Conservation (phyloP, 2,113 vertebrate genomes). For the Etia nguti region DNA sequence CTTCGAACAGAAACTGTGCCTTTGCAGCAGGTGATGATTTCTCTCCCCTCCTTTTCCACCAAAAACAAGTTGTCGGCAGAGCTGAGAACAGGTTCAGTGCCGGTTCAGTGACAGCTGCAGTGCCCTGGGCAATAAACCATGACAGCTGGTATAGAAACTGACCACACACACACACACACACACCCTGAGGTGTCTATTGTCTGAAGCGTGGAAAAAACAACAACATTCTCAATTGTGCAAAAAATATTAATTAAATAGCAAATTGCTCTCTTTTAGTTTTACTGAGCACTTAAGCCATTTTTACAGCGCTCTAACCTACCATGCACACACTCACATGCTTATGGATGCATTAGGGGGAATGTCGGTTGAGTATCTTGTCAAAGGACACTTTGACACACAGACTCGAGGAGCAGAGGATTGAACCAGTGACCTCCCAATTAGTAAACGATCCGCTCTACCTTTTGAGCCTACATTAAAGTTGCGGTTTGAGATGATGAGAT, state of each 20-base stretch:
- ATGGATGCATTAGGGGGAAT: neutral
- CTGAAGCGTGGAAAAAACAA: neutral
- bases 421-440: neutral
- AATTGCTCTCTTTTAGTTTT: neutral
- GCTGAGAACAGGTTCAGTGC: conserved; percentile 23
- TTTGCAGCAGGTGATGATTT: conserved; percentile 42
- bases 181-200: neutral
- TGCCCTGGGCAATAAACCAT: conserved; percentile 47
- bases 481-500: neutral
- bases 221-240: neutral
- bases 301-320: neutral
- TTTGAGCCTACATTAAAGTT: neutral
- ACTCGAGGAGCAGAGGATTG: fast-evolving
- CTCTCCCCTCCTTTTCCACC: neutral
- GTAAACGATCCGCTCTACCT: neutral
- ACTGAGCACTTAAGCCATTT: neutral
- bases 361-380: neutral
- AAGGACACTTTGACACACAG: neutral
- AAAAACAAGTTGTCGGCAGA: conserved; percentile 39
- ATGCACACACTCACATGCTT: neutral
- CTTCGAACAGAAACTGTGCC: neutral
- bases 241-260: neutral
- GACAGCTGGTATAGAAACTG: conserved; percentile 35
- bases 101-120: conserved; percentile 59
- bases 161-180: neutral